Percentiles rank a stretch among this genome's conserved stretches.
Evolutionary conservation across 2,797 vertebrate genomes (phyloP).

Genomic region (Cephalopachus bancanus): DNA sequence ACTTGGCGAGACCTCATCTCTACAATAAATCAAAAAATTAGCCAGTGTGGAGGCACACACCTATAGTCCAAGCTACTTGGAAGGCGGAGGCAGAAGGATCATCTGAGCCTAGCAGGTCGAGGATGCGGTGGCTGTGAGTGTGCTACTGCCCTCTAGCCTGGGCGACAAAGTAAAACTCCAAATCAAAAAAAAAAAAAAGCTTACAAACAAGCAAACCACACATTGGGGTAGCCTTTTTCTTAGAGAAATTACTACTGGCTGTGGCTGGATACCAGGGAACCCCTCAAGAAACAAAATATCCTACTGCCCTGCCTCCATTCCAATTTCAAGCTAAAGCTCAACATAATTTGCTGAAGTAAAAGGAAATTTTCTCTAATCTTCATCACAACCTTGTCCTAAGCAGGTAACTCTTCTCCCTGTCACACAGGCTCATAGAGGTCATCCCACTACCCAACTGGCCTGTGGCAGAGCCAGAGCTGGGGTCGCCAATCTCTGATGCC

Average conservation of each 20-base stretch:
- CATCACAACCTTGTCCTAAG: background rate
- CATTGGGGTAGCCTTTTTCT: fast-evolving
- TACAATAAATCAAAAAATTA: background rate
- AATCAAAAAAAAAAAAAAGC: background rate
- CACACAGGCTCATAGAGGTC: background rate
- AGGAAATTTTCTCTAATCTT: background rate
- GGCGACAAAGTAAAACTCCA: no score
- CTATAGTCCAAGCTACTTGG: no score
- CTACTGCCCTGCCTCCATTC: background rate
- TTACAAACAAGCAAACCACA: background rate
- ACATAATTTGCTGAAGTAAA: background rate
- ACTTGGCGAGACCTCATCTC: background rate
- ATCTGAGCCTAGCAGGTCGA: no score
- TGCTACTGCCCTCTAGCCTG: no score
- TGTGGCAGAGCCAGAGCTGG: background rate
- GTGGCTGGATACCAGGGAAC: fast-evolving
- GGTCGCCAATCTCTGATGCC: background rate
- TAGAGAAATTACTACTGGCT: fast-evolving
- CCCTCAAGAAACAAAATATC: fast-evolving
- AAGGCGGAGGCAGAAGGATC: no score
- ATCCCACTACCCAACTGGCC: background rate
- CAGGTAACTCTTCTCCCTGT: background rate
- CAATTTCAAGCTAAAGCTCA: fast-evolving
- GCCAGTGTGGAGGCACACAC: no score
- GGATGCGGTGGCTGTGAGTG: no score